A percentile compares a stretch with the other conserved stretches of the same genome.
Evolutionary conservation across 53 echinoderm and acorn worm species (phyloP).

Genomic region (Henricia sp.): DNA sequence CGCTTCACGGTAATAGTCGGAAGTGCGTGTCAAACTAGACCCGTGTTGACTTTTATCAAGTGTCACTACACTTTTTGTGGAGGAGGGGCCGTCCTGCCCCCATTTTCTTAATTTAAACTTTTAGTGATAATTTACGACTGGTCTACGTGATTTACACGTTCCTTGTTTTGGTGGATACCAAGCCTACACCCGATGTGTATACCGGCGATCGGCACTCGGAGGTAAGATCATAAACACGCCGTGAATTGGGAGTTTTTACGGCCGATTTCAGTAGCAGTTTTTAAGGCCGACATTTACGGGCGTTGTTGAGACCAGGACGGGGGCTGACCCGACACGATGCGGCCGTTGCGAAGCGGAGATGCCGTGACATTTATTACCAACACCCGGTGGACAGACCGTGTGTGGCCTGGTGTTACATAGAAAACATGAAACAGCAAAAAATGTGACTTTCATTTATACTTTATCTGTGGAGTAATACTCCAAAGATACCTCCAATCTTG

Average conservation of each 20-base stretch:
- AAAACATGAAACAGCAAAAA: background rate
- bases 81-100: background rate
- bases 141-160: slow-evolving; percentile 33
- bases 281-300: slow-evolving; percentile 47
- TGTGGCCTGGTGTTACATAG: slow-evolving; percentile 14
- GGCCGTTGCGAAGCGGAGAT: background rate
- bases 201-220: background rate
- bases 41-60: background rate
- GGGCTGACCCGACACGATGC: background rate
- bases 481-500: background rate
- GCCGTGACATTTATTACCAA: slow-evolving; percentile 14
- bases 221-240: slow-evolving; percentile 29
- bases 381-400: slow-evolving; percentile 26
- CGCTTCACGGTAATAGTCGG: background rate
- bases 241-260: slow-evolving; percentile 41
- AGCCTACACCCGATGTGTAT: background rate
- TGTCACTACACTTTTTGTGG: background rate
- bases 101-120: slow-evolving; percentile 6
- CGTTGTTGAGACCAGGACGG: background rate
- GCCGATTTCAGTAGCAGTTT: background rate
- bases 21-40: slow-evolving; percentile 4
- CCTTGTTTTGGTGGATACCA: background rate
- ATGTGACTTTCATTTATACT: background rate
- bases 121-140: slow-evolving; percentile 30
- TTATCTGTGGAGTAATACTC: background rate